These are phyloP conservation scores for Pteronura brasiliensis DNA, from an alignment of 2,113 vertebrate genomes.

Conservation along the genomic window DNA sequence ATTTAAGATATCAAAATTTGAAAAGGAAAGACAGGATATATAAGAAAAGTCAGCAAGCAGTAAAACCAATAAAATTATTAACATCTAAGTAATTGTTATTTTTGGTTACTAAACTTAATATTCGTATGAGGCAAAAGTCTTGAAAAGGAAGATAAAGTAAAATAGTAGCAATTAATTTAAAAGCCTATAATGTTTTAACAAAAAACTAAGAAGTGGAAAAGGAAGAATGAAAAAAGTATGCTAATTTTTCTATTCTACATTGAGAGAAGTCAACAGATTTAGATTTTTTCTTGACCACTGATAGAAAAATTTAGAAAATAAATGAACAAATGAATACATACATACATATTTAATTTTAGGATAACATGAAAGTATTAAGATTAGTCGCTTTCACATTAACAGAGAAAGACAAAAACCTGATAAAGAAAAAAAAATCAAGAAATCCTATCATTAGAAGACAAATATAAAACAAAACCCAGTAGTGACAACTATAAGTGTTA, in stretches of 20 bases:
- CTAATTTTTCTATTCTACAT: background rate
- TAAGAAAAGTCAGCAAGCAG: background rate
- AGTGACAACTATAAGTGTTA: background rate
- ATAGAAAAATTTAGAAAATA: background rate
- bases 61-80: background rate
- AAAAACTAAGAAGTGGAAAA: background rate
- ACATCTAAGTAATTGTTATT: background rate
- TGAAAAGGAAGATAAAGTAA: background rate
- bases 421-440: background rate
- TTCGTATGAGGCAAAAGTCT: background rate
- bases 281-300: background rate
- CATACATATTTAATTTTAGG: background rate
- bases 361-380: background rate
- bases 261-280: background rate
- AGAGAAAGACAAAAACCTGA: background rate
- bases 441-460: background rate
- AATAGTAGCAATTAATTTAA: background rate
- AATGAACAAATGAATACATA: background rate
- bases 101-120: background rate
- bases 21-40: background rate
- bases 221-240: background rate
- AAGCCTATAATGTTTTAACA: background rate
- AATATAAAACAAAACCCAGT: background rate
- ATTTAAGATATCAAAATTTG: background rate
- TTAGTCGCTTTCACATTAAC: conserved; percentile 7